phyloP scores from a whole-genome alignment of 1,140 invertebrate species.

The Dolichoris vasculosae region DNA sequence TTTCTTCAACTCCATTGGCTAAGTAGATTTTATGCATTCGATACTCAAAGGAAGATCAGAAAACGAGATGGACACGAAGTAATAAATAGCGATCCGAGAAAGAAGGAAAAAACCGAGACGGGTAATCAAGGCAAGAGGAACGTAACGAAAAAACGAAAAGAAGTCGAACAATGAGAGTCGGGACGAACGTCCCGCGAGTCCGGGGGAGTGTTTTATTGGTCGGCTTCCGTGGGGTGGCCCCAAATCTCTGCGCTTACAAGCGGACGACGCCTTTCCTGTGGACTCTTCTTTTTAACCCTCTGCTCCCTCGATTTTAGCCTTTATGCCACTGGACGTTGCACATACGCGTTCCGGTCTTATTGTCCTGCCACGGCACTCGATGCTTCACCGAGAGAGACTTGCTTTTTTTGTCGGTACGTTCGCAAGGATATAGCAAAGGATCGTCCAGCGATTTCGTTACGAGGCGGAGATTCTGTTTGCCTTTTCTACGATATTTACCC shows the following conservation, averaged over 20 bases:
- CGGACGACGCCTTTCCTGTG: constrained; percentile 29
- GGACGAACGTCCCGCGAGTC: constrained; percentile 56
- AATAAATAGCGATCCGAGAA: background rate
- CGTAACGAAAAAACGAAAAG: constrained; percentile 56
- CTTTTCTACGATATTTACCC: too few species aligned
- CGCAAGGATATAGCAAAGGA: background rate
- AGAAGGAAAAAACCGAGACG: background rate
- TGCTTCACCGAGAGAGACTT: background rate
- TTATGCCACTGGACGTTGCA: constrained; percentile 20
- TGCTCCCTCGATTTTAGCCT: background rate
- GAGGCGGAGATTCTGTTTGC: too few species aligned
- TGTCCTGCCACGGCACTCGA: constrained; percentile 9
- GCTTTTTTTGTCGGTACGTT: background rate
- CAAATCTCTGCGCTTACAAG: constrained; percentile 16
- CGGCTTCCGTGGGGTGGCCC: constrained; percentile 68
- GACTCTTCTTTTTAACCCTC: constrained; percentile 44
- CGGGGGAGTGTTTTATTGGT: constrained; percentile 70
- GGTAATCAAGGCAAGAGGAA: background rate
- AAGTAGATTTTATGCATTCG: constrained; percentile 14
- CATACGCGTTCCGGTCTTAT: background rate
- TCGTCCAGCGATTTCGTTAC: background rate
- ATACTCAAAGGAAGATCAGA: background rate
- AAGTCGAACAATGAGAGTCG: constrained; percentile 68
- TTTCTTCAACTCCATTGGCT: constrained; percentile 17
- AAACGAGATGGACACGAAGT: background rate